A percentile compares a stretch with the other conserved stretches of the same genome.
Evolutionary conservation across 2,113 vertebrate species (phyloP).

Genomic region (Naja naja): DNA sequence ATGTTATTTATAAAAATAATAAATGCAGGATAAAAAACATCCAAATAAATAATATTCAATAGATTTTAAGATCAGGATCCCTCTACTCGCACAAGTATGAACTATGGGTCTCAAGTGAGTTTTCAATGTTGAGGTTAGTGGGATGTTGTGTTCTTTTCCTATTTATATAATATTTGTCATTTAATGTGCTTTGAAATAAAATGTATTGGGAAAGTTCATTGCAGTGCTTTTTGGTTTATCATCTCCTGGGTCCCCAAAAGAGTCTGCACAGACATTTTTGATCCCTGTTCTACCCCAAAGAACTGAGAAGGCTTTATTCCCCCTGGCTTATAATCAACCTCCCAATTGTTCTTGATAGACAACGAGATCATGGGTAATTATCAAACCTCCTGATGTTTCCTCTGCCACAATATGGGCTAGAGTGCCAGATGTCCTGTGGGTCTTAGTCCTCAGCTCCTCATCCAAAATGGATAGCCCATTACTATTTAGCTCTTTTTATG

Average conservation of each 20-base stretch:
- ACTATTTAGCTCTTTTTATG: background rate
- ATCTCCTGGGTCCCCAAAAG: background rate
- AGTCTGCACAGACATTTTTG: background rate
- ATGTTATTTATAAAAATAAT: background rate
- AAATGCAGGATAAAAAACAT: background rate
- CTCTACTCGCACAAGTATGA: background rate
- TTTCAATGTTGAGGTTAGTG: background rate
- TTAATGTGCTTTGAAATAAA: background rate
- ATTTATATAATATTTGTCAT: background rate
- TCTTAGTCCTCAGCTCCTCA: background rate
- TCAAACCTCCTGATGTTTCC: background rate
- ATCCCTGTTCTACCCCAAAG: background rate
- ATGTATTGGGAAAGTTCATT: background rate
- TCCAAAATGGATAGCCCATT: background rate
- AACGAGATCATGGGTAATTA: background rate
- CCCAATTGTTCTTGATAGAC: background rate
- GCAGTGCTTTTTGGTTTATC: background rate
- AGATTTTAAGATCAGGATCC: background rate
- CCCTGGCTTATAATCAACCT: background rate
- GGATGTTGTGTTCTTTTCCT: background rate
- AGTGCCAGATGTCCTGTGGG: background rate
- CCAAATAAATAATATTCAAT: background rate
- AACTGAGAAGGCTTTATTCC: background rate
- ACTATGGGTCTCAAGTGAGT: background rate
- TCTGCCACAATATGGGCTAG: background rate